These are phyloP conservation scores for Eupeodes latifasciatus DNA, from an alignment of 2,888 invertebrate genomes.

Conservation along the genomic window DNA sequence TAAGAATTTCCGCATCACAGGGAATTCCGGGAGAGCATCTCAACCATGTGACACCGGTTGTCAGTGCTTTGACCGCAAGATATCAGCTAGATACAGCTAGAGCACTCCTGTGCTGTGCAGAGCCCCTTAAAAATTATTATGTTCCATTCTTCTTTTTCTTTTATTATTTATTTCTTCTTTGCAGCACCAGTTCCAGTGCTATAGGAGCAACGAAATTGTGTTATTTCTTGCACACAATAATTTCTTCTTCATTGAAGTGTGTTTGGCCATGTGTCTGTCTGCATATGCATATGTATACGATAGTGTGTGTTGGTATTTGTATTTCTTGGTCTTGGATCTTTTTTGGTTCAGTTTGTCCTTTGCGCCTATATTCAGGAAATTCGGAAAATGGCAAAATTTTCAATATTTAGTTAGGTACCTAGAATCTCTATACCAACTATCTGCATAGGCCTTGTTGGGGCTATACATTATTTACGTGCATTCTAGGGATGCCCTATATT, in stretches of 20 bases:
- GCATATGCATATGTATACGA: too few species aligned
- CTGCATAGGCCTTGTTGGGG: constrained; percentile 71
- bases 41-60: constrained; percentile 74
- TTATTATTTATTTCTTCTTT: constrained; percentile 21
- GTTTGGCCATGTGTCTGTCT: too few species aligned
- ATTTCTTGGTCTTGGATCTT: constrained; percentile 32
- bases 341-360: constrained; percentile 6
- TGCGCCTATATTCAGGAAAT: constrained; percentile 41
- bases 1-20: constrained; percentile 74
- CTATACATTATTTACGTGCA: constrained; percentile 73
- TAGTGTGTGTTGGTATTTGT: constrained; percentile 18
- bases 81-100: constrained; percentile 29
- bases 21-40: constrained; percentile 74
- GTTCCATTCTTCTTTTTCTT: constrained; percentile 34
- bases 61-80: constrained; percentile 73
- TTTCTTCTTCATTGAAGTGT: background rate
- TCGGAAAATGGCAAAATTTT: constrained; percentile 63
- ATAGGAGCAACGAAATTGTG: constrained; percentile 30
- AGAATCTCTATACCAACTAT: constrained; percentile 3
- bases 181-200: constrained; percentile 8
- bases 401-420: constrained; percentile 64
- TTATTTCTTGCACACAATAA: constrained; percentile 61
- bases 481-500: constrained; percentile 71
- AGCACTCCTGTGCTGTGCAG: constrained; percentile 60
- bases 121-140: constrained; percentile 57